Evolutionary conservation across 2,797 vertebrate species (phyloP), one percentile per base, ranked within the genome.

Genomic region (Peromyscus melanophrys): DNA sequence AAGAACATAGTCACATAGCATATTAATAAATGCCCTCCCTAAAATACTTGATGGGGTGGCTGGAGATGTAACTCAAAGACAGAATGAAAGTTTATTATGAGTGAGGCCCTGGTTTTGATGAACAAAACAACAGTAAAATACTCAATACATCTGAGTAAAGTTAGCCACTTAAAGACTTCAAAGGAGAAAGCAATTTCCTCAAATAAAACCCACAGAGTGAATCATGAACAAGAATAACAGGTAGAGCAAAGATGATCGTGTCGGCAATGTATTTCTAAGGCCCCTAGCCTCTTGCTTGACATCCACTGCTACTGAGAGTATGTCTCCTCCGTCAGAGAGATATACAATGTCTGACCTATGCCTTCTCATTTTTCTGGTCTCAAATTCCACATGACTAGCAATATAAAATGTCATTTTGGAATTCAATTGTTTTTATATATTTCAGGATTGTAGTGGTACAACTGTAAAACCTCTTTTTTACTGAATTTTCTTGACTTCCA

Each of bases 371-470:
- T 89, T 10, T n/a, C 34, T 65, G 85, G n/a, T 61, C 71, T 81
- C 37, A 71, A 80, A 40, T 71, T 57, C 67, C 52, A 67, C 78
- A 84, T 65, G 2, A 57, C 69, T 91, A 25, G 43, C 63, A 87
- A 75, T 85, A 85, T 61, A 73, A 90, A 76, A n/a, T 89, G 37
- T 63, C 59, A 67, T 43, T 67, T 88, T 90, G 82, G 91, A 86
- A 75, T 25, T 67, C 31, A 43, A 11, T 96, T 90, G 34, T 67
- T n/a, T n/a, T 84, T 92, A 37, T 81, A 16, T 75, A 77, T 92
- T 85, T 59, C 80, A 96, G 19, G n/a, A 94, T 37, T 96, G 37
- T 84, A 77, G 65, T 94, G 71, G 13, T 63, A 16, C 4, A 75
- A 65, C 52, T 13, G 43, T 31, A 88, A 93, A 55, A 27, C 0